phyloP scores from a whole-genome alignment of 2,797 vertebrate species.

The Prionace glauca region DNA sequence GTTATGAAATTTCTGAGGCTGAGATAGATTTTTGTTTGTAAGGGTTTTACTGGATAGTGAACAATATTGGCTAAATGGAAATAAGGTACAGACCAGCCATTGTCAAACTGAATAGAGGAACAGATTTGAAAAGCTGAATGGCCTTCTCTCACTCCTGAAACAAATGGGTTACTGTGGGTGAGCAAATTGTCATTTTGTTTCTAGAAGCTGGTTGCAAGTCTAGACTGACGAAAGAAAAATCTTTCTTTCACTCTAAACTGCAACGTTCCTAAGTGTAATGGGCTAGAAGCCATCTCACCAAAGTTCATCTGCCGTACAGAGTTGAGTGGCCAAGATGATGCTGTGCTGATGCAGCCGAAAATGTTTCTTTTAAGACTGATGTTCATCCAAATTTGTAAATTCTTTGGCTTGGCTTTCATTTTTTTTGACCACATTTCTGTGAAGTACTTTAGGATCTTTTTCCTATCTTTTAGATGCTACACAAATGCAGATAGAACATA shows the following conservation, averaged over 20 bases:
- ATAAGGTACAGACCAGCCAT: not conserved
- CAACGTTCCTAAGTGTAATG: not conserved
- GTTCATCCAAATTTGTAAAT: not conserved
- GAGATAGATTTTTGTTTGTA: not conserved
- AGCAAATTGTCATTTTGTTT: not conserved
- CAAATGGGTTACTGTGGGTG: not conserved
- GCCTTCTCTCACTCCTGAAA: not conserved
- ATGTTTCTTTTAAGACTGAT: not conserved
- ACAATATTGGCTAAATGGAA: not conserved
- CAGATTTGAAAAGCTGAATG: not conserved
- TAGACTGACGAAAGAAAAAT: not conserved
- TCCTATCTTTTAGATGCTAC: not conserved
- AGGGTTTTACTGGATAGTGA: not conserved
- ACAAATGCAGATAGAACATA: too few relatives aligned
- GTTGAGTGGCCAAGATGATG: not conserved
- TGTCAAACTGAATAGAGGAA: not conserved
- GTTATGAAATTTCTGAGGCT: not conserved
- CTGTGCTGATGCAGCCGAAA: not conserved
- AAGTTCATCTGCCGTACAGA: not conserved
- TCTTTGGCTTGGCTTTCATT: not conserved
- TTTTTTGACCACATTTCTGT: not conserved
- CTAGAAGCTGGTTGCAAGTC: not conserved
- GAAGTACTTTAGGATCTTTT: not conserved
- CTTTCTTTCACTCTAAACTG: not conserved
- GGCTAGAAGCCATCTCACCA: not conserved